Conservation (phyloP, 1,140 invertebrate genomes). For the Trichomalopsis sarcophagae region DNA sequence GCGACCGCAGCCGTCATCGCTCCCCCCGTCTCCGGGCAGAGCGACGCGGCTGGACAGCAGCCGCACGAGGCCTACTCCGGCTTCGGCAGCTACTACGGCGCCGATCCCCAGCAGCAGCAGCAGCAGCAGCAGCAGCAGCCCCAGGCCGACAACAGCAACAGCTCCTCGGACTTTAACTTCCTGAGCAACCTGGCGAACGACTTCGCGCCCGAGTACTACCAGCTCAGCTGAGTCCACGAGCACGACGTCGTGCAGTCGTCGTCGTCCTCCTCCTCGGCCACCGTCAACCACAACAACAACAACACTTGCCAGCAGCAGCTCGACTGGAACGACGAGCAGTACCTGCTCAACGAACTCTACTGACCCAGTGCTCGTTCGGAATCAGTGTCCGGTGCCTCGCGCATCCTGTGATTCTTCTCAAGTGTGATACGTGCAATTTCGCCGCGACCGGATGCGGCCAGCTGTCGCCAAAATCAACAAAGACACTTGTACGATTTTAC, state of each 20-base stretch:
- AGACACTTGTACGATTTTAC: neutral
- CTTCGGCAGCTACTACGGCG: constrained; percentile 82
- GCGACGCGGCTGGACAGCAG: constrained; percentile 66
- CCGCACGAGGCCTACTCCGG: constrained; percentile 78
- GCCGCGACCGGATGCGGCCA: constrained; percentile 25
- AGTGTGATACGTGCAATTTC: neutral
- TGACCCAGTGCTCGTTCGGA: constrained; percentile 56
- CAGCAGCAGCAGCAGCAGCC: constrained; percentile 82
- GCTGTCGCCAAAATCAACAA: neutral
- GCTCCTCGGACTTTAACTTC: constrained; percentile 94
- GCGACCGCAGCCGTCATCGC: constrained; percentile 75
- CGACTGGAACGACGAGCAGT: constrained; percentile 72
- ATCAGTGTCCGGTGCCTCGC: neutral
- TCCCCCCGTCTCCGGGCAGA: constrained; percentile 75
- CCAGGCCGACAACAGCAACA: constrained; percentile 88
- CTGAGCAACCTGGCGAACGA: constrained; percentile 92
- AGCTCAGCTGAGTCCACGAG: constrained; percentile 78
- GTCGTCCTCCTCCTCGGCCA: neutral
- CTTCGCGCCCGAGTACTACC: constrained; percentile 93
- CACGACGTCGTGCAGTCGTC: constrained; percentile 52
- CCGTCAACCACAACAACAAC: constrained; percentile 48
- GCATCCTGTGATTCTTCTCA: constrained; percentile 8
- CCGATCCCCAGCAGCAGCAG: constrained; percentile 63
- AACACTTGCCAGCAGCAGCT: constrained; percentile 62
- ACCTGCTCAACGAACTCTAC: constrained; percentile 70